phyloP scores from a whole-genome alignment of 2,888 invertebrate genomes.

The Blastobasis adustella region DNA sequence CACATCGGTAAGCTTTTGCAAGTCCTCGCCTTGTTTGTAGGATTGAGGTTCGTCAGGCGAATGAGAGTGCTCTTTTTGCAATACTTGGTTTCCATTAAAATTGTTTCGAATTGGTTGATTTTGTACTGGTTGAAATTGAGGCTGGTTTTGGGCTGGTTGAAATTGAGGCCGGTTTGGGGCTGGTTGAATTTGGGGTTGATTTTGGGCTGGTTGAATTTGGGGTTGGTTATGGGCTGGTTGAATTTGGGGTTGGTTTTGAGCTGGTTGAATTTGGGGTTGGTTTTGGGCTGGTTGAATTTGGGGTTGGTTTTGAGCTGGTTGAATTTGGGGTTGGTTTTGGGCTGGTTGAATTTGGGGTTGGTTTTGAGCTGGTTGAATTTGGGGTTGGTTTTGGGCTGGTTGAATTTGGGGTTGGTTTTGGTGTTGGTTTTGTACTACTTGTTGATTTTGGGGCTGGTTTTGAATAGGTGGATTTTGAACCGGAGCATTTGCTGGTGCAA shows the following conservation, averaged over 20 bases:
- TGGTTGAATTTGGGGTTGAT: not conserved
- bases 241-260: slow-evolving; percentile 1
- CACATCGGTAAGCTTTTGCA: slow-evolving; percentile 19
- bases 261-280: not conserved
- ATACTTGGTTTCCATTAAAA: not conserved
- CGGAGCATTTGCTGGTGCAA: no score
- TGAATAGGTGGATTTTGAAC: no score
- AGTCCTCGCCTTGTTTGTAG: slow-evolving; percentile 52
- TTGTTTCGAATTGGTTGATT: slow-evolving; percentile 5
- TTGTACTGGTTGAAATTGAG: slow-evolving; percentile 4
- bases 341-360: no score
- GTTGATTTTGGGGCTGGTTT: no score
- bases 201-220: not conserved
- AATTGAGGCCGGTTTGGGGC: slow-evolving; percentile 5
- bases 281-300: no score
- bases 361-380: no score
- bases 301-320: no score
- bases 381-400: no score
- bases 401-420: no score
- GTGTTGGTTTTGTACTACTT: no score
- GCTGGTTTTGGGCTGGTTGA: slow-evolving; percentile 6
- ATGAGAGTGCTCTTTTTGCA: slow-evolving; percentile 34
- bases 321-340: no score
- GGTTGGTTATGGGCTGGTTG: not conserved
- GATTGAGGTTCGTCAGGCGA: slow-evolving; percentile 56